Evolutionary conservation across 2,888 invertebrate genomes (phyloP), one percentile per base, ranked within the genome.

Genomic region (Polymixis lichenea): DNA sequence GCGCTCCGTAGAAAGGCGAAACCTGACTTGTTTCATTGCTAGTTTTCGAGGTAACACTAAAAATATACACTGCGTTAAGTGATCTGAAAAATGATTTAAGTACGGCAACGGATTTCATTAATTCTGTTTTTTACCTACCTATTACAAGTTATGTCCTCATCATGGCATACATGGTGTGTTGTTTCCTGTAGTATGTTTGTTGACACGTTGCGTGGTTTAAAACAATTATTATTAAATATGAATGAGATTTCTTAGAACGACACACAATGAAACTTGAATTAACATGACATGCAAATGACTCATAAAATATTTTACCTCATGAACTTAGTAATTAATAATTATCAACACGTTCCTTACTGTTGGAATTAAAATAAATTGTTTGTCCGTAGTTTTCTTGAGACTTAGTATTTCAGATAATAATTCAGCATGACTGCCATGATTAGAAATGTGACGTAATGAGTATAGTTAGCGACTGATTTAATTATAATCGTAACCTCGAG

Each of bases 201-300:
- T 80, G 82, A 83, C 84, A 77, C 80, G 79, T 82, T 77, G 85
- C 81, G 82, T 79, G 72, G 85, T 89, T 85, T 85, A 84, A 89
- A 91, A 92, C 92, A 93, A 93, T 91, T 90, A 92, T 91, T 91
- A 94, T 93, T 92, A 92, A 93, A 94, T 93, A 95, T 95, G 94
- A 95, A 95, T 94, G 94, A 95, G 92, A 88, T 89, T 92, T 92
- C 93, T 90, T 83, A 89, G 90, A 93, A 94, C 90, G 90, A 85
- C 86, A 88, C 84, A 90, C 91, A 92, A 91, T 91, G 89, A 87
- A 84, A 78, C 85, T 87, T 87, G 90, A 90, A 91, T 91, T 89
- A 86, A 90, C 86, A 87, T 87, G 79, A 72, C 72, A 82, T 72
- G 68, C 73, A 81, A 82, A 68, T 90, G 88, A 89, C 56, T 85